These are phyloP conservation scores for Orchestes rusci DNA, from an alignment of 2,888 invertebrate genomes.

Conservation along the genomic window DNA sequence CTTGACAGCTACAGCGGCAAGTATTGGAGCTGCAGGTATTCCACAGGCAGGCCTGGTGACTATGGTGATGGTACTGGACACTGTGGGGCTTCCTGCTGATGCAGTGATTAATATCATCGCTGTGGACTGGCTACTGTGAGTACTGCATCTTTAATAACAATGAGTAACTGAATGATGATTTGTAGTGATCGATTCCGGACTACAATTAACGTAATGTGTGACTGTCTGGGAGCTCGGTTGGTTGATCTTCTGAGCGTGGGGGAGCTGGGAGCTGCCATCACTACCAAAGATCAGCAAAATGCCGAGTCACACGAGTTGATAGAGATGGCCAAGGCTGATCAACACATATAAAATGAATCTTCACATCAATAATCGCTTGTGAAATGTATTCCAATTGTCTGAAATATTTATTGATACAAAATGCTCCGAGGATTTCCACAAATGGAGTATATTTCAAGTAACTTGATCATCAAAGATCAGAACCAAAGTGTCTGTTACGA, in stretches of 20 bases:
- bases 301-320: slow-evolving; percentile 58
- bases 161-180: too few species aligned
- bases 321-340: slow-evolving; percentile 45
- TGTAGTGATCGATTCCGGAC: slow-evolving; percentile 78
- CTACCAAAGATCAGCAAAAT: slow-evolving; percentile 45
- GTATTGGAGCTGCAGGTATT: slow-evolving; percentile 95
- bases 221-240: slow-evolving; percentile 87
- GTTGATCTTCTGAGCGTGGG: slow-evolving; percentile 77
- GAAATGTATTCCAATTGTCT: too few species aligned
- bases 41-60: slow-evolving; percentile 94
- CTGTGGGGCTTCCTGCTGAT: slow-evolving; percentile 82
- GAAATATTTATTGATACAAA: too few species aligned
- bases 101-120: slow-evolving; percentile 87
- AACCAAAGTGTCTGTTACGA: too few species aligned
- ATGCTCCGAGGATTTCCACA: too few species aligned
- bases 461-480: too few species aligned
- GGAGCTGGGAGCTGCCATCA: slow-evolving; percentile 50
- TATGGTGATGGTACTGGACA: slow-evolving; percentile 92
- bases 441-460: too few species aligned
- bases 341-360: slow-evolving; percentile 17
- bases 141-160: slow-evolving; percentile 34
- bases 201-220: slow-evolving; percentile 91
- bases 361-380: too few species aligned
- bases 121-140: slow-evolving; percentile 89
- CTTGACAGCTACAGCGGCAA: slow-evolving; percentile 87